Evolutionary conservation across 2,113 vertebrate genomes (phyloP).

Genomic region (Scomber japonicus): DNA sequence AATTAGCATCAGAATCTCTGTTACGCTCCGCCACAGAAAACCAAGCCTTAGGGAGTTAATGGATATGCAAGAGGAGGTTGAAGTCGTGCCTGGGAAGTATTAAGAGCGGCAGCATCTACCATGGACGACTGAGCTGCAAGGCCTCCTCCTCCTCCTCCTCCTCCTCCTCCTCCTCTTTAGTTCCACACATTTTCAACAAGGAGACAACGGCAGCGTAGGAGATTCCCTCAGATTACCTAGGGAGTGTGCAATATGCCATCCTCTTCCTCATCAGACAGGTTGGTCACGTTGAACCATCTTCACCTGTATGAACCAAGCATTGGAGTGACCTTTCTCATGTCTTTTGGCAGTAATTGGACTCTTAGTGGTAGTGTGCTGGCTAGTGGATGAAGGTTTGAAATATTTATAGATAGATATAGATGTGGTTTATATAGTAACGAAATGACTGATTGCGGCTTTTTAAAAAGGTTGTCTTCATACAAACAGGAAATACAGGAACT

Average conservation of each 20-base stretch:
- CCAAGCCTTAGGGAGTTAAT: conserved; percentile 12
- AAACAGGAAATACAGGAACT: too few species aligned
- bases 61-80: conserved; percentile 24
- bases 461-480: too few species aligned
- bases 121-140: conserved; percentile 8
- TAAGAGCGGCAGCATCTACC: neutral
- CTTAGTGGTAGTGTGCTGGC: neutral
- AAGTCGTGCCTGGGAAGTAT: conserved; percentile 16
- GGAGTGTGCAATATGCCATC: neutral
- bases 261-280: conserved; percentile 8
- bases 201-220: neutral
- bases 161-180: neutral
- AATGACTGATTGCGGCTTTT: neutral
- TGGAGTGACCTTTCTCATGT: conserved; percentile 7
- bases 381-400: neutral
- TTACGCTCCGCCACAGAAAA: conserved; percentile 2
- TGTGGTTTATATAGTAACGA: neutral
- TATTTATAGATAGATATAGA: neutral
- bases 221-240: neutral
- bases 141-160: neutral
- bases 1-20: neutral
- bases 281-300: conserved; percentile 1
- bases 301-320: conserved; percentile 12
- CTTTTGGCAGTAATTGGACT: conserved; percentile 16
- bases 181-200: conserved; percentile 2